Base-by-base conservation (phyloP, 2,888 invertebrate genomes). In the Acanthacorydalis orientalis region DNA sequence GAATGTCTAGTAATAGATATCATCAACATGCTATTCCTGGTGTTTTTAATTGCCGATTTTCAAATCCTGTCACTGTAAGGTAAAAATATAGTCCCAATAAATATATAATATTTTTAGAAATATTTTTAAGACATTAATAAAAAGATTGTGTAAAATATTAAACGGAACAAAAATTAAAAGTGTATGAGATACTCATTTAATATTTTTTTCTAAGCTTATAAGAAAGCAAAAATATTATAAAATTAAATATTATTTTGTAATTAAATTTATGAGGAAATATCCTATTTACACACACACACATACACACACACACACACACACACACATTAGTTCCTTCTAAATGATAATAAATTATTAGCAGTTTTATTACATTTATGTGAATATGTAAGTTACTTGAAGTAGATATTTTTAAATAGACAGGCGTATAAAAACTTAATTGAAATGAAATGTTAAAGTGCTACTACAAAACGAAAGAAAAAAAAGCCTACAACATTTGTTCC, bases 401-500 rank as follows among this genome's bases (percentile, higher is more conserved):
- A 23, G 23, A 6, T 23, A 23, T 23, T 23, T 2, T 4, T 23
- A 23, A 23, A 23, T 23, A 23, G 2, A 23, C 23, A 23, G 23
- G 2, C 6, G 6, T 23, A 23, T 23, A 4, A 23, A 23, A 6
- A 4, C 23, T 23, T 23, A 23, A n/a, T n/a, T n/a, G n/a, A n/a
- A n/a, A n/a, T n/a, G n/a, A n/a, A n/a, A n/a, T n/a, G n/a, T n/a
- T 55, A 15, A 50, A 60, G 60, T 48, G 56, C 56, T 43, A 60
- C 60, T 16, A 75, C 76, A 15, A 82, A 78, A 51, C 72, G 88
- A 23, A 89, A 89, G 62, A 89, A 89, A 67, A 90, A 90, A 63
- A 89, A 88, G 63, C 88, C 89, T n/a, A 87, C 88, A 1, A 79
- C 81, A 1, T 88, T 89, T 62, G 81, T 89, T 4, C 88, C 88